Evolutionary conservation across 1,140 invertebrate genomes (phyloP).

Genomic region (Manduca sexta): DNA sequence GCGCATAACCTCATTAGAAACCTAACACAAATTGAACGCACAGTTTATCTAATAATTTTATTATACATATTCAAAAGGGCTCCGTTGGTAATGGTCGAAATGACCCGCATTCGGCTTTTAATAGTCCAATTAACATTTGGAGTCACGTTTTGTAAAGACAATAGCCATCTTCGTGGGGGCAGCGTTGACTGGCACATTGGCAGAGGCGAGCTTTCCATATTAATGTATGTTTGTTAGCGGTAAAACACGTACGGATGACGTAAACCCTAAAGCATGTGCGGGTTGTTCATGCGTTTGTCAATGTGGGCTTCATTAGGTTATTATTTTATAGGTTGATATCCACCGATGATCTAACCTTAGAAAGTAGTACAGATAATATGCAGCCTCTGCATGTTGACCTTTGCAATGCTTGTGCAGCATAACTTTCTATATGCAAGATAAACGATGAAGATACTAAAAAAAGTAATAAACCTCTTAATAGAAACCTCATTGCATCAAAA

Average conservation of each 20-base stretch:
- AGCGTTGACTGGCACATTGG: slow-evolving; percentile 63
- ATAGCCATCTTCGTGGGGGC: slow-evolving; percentile 69
- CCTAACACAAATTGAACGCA: slow-evolving; percentile 65
- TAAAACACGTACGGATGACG: slow-evolving; percentile 65
- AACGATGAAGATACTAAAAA: too few relatives aligned
- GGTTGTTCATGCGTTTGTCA: slow-evolving; percentile 30
- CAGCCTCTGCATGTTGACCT: too few relatives aligned
- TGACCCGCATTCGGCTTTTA: slow-evolving; percentile 72
- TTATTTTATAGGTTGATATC: slow-evolving; percentile 11
- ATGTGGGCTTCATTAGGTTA: slow-evolving; percentile 20
- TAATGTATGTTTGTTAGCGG: slow-evolving; percentile 72
- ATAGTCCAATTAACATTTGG: slow-evolving; percentile 70
- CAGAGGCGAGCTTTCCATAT: slow-evolving; percentile 63
- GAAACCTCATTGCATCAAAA: too few relatives aligned
- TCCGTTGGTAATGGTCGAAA: slow-evolving; percentile 63
- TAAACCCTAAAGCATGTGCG: slow-evolving; percentile 49
- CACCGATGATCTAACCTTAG: not conserved
- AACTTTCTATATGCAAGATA: too few relatives aligned
- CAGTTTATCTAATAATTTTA: slow-evolving; percentile 71
- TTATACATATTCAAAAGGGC: slow-evolving; percentile 73
- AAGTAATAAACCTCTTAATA: too few relatives aligned
- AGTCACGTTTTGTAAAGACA: slow-evolving; percentile 71
- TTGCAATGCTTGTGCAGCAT: too few relatives aligned
- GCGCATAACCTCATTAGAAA: slow-evolving; percentile 72
- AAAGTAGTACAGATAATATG: too few relatives aligned